These are phyloP conservation scores for Copidosoma aretas DNA, from an alignment of 2,888 invertebrate species.

Conservation along the genomic window DNA sequence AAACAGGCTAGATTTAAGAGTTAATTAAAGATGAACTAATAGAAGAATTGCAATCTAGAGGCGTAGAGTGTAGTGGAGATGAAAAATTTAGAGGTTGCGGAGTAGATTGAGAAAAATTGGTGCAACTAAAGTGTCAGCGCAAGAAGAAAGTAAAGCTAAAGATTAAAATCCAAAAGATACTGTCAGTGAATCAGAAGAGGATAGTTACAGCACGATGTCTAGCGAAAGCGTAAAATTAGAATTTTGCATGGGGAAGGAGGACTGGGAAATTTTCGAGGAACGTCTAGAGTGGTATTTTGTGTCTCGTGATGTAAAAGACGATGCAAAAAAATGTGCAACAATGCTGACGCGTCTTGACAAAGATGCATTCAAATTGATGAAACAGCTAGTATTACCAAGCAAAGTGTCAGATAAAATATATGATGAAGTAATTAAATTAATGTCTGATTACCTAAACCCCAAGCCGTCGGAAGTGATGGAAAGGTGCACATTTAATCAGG, in stretches of 20 bases:
- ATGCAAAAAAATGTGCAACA: constrained; percentile 27
- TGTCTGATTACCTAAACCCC: constrained; percentile 36
- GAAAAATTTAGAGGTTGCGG: not conserved
- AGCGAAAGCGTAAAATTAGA: not conserved
- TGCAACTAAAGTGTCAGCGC: not conserved
- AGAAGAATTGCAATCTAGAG: not conserved
- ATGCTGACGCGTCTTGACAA: constrained; percentile 25
- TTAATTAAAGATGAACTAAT: not conserved
- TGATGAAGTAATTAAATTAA: constrained; percentile 30
- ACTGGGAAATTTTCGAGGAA: too few relatives aligned
- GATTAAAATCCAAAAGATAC: not conserved
- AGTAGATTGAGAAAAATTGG: not conserved
- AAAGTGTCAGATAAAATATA: constrained; percentile 34
- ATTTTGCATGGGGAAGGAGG: not conserved
- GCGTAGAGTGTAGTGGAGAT: not conserved
- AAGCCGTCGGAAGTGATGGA: constrained; percentile 1
- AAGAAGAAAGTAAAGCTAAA: not conserved
- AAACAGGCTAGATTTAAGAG: not conserved
- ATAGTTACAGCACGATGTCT: not conserved
- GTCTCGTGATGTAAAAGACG: constrained; percentile 18
- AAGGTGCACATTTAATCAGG: constrained; percentile 19
- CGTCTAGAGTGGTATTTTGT: not conserved
- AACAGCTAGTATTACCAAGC: constrained; percentile 36
- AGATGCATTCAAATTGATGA: constrained; percentile 25
- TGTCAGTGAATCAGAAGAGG: too few relatives aligned